A percentile compares a stretch with the other conserved stretches of the same genome.
Conservation (phyloP, 2,113 vertebrate genomes). For the Dasyornis broadbenti region DNA sequence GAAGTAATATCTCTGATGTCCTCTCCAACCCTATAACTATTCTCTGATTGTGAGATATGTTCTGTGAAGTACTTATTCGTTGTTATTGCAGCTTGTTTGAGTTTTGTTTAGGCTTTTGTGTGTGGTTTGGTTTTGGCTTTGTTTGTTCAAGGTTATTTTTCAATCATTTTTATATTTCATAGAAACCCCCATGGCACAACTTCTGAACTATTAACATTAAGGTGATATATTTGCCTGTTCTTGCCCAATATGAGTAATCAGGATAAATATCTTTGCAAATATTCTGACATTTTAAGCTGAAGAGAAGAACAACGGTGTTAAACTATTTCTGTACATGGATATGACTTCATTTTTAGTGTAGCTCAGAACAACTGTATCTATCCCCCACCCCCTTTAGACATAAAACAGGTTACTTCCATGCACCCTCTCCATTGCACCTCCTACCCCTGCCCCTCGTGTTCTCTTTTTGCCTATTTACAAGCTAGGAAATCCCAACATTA, state of each 20-base stretch:
- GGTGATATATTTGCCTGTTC: not conserved
- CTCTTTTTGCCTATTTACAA: not conserved
- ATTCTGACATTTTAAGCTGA: not conserved
- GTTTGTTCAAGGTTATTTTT: accelerated
- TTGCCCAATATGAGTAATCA: not conserved
- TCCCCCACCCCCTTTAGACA: accelerated
- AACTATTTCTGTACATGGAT: accelerated
- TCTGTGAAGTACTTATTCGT: not conserved
- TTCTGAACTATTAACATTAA: not conserved
- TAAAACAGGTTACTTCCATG: not conserved
- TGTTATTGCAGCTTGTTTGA: not conserved
- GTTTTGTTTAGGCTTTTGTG: not conserved
- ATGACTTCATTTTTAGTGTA: not conserved
- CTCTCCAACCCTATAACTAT: not conserved
- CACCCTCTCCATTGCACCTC: accelerated
- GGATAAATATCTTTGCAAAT: not conserved
- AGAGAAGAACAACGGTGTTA: not conserved
- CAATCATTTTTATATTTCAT: accelerated
- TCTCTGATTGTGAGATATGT: not conserved
- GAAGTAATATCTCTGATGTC: not conserved
- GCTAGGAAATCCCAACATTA: not conserved
- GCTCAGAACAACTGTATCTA: accelerated
- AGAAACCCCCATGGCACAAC: not conserved
- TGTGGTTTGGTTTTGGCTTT: not conserved
- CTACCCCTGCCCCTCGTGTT: accelerated